phyloP scores from a whole-genome alignment of 1,140 invertebrate genomes.

The Halesus radiatus region DNA sequence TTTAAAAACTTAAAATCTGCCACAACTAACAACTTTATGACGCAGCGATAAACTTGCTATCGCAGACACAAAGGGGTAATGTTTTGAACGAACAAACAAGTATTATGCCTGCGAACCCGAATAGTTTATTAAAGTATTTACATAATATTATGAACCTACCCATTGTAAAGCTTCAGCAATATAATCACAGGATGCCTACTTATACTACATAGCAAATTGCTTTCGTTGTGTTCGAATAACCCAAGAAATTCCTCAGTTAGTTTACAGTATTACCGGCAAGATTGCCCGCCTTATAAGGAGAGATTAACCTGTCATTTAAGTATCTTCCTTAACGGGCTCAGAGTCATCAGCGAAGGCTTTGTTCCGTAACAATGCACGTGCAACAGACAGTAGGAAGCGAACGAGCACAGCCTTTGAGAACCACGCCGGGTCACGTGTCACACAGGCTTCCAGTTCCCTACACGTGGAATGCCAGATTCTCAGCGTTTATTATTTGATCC shows the following conservation, averaged over 20 bases:
- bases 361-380: conserved; percentile 35
- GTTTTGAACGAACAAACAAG: too few species aligned
- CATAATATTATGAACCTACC: too few species aligned
- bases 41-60: too few species aligned
- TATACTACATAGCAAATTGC: too few species aligned
- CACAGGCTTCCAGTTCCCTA: not conserved
- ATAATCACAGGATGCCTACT: too few species aligned
- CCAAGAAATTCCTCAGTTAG: conserved; percentile 3
- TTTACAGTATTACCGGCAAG: too few species aligned
- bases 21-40: too few species aligned
- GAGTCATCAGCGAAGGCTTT: not conserved
- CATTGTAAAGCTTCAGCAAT: too few species aligned
- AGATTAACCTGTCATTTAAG: conserved; percentile 18
- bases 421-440: not conserved
- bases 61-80: too few species aligned
- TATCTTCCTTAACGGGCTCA: conserved; percentile 12
- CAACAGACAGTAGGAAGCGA: not conserved
- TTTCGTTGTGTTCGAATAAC: not conserved
- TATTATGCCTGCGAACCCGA: too few species aligned
- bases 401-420: not conserved
- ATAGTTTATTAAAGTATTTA: too few species aligned
- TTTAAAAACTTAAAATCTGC: too few species aligned
- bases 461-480: conserved; percentile 27
- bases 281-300: conserved; percentile 8
- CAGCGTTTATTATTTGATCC: conserved; percentile 15